Conservation (phyloP, 2,888 invertebrate genomes). For the Caenorhabditis sinica region DNA sequence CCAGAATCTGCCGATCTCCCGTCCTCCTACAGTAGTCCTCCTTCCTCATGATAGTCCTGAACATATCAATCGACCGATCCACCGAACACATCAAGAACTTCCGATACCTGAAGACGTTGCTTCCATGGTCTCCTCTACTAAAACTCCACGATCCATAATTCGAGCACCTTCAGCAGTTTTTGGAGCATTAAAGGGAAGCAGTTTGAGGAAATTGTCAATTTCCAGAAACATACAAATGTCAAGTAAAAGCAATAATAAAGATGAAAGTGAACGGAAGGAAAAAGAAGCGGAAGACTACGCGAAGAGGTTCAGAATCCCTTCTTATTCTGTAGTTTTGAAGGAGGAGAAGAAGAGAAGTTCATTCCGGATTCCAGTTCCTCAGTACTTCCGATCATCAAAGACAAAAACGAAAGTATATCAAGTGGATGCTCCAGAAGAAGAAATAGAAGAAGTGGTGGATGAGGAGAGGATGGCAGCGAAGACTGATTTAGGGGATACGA, state of each 20-base stretch:
- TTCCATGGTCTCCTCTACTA: conserved; percentile 31
- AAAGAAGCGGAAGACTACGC: conserved; percentile 63
- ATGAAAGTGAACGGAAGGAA: conserved; percentile 45
- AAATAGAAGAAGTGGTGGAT: conserved; percentile 64
- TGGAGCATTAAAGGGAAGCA: conserved; percentile 61
- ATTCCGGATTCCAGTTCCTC: conserved; percentile 62
- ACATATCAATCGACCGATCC: conserved; percentile 49
- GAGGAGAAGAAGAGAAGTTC: conserved; percentile 57
- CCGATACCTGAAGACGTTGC: conserved; percentile 39
- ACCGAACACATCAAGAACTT: conserved; percentile 45
- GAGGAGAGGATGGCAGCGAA: conserved; percentile 64
- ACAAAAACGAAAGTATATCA: conserved; percentile 48
- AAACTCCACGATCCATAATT: conserved; percentile 39
- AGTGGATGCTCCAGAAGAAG: conserved; percentile 51
- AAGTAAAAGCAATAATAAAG: conserved; percentile 55
- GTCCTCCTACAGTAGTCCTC: conserved; percentile 60
- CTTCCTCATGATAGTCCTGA: conserved; percentile 63
- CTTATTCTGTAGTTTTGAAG: conserved; percentile 65
- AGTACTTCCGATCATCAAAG: conserved; percentile 60
- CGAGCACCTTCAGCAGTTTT: conserved; percentile 56
- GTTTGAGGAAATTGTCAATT: conserved; percentile 60
- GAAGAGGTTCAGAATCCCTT: conserved; percentile 63
- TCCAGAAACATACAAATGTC: conserved; percentile 45
- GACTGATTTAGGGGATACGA: conserved; percentile 45
- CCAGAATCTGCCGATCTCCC: conserved; percentile 40